Percentiles rank a stretch among this genome's conserved stretches.
phyloP scores from a whole-genome alignment of 2,888 invertebrate species.

The Bellardia pandia region DNA sequence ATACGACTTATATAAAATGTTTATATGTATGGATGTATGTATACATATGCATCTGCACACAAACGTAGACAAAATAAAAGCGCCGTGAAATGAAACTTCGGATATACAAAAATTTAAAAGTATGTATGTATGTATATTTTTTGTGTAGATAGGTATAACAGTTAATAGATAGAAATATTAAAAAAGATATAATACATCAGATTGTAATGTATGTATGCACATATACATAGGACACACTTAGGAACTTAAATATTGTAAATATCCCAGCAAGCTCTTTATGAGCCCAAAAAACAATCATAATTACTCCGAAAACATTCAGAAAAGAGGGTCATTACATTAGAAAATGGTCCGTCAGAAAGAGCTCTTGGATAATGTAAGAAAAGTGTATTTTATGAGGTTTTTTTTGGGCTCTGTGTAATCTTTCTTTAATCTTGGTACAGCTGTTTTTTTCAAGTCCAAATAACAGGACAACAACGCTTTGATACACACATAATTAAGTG shows the following conservation, averaged over 20 bases:
- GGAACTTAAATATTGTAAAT: constrained; percentile 21
- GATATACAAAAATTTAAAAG: not conserved
- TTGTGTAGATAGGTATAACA: not conserved
- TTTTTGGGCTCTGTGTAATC: too few relatives aligned
- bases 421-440: too few relatives aligned
- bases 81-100: not conserved
- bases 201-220: not conserved
- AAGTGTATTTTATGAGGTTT: too few relatives aligned
- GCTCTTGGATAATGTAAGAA: too few relatives aligned
- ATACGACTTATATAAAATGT: not conserved
- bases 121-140: not conserved
- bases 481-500: too few relatives aligned
- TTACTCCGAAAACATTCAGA: too few relatives aligned
- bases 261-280: too few relatives aligned
- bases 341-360: too few relatives aligned
- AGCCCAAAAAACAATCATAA: too few relatives aligned
- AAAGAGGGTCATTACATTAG: too few relatives aligned
- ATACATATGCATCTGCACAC: not conserved
- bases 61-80: not conserved
- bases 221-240: constrained; percentile 30
- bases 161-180: not conserved
- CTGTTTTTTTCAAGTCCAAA: too few relatives aligned
- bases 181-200: not conserved
- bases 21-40: not conserved
- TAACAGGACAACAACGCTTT: too few relatives aligned